Percentiles rank a stretch among this genome's conserved stretches.
Conservation (phyloP, 2,888 invertebrate genomes). For the Athalia circularis region DNA sequence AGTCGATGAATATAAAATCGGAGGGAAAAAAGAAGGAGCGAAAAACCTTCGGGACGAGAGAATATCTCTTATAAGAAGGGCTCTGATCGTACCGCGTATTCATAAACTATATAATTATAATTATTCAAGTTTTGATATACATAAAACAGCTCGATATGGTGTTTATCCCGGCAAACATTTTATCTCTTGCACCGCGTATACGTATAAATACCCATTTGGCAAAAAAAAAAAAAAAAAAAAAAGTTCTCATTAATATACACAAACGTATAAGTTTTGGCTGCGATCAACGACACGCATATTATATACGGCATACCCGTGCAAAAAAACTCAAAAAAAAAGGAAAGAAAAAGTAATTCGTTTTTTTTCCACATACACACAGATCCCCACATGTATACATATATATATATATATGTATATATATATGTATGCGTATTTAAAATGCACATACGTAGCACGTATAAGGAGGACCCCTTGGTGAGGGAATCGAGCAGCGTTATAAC, state of each 20-base stretch:
- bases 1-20: constrained; percentile 34
- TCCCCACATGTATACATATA: background rate
- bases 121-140: constrained; percentile 33
- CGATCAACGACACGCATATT: too few species aligned
- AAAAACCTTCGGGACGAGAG: too few species aligned
- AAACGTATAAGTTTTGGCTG: too few species aligned
- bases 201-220: background rate
- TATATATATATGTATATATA: background rate
- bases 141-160: background rate
- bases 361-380: background rate
- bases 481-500: constrained; percentile 35
- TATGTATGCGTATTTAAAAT: background rate
- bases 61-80: background rate
- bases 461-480: constrained; percentile 35
- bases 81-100: constrained; percentile 45
- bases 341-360: too few species aligned
- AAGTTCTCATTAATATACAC: too few species aligned
- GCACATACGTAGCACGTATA: constrained; percentile 13
- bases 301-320: too few species aligned
- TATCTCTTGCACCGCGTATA: background rate
- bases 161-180: too few species aligned
- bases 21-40: background rate
- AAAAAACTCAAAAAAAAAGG: too few species aligned
- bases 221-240: too few species aligned
- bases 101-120: constrained; percentile 41